Evolutionary conservation across 2,113 vertebrate species (phyloP).

Genomic region (Malaclemys terrapin): DNA sequence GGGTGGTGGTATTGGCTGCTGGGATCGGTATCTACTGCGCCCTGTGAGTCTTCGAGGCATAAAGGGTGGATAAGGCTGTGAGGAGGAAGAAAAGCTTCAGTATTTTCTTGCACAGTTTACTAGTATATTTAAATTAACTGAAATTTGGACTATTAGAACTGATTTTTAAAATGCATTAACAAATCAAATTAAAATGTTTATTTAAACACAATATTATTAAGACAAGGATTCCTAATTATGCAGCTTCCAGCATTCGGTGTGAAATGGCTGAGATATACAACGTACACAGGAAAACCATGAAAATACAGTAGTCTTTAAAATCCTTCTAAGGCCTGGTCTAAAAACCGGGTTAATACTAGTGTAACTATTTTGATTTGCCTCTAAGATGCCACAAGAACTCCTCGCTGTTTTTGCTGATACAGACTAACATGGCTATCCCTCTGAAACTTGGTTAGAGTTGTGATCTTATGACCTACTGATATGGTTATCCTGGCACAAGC

Average conservation of each 20-base stretch:
- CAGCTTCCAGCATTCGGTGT: background rate
- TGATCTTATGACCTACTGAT: background rate
- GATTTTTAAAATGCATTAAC: background rate
- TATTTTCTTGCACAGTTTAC: background rate
- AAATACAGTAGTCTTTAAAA: background rate
- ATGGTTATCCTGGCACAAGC: background rate
- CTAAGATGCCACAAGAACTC: no score
- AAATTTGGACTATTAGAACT: background rate
- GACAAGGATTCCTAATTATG: background rate
- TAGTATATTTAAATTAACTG: background rate
- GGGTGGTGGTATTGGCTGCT: constrained; percentile 91
- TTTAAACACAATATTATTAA: background rate
- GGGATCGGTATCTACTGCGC: constrained; percentile 92
- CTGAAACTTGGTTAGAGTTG: background rate
- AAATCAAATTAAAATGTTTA: background rate
- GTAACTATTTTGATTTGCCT: background rate
- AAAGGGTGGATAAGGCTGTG: constrained; percentile 94
- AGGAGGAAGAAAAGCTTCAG: constrained; percentile 62
- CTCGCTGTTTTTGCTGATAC: no score
- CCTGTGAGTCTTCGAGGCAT: constrained; percentile 94
- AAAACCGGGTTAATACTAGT: accelerated
- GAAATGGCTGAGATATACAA: background rate
- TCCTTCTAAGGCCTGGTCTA: background rate
- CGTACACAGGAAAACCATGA: background rate
- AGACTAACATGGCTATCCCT: no score